These are phyloP conservation scores for Metridium senile DNA, from an alignment of 92 coral and sea anemone species.

Conservation along the genomic window DNA sequence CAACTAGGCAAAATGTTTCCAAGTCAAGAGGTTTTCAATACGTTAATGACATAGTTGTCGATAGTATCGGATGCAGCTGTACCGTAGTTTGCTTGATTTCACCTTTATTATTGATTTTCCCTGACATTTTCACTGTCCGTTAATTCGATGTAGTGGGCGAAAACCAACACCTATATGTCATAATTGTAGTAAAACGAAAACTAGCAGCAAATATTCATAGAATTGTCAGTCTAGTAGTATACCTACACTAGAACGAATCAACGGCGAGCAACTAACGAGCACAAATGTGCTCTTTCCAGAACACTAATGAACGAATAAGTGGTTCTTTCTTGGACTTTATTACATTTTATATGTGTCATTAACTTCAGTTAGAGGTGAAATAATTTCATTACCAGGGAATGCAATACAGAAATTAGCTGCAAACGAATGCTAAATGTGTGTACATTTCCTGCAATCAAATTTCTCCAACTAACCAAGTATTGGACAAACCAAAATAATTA, in stretches of 20 bases:
- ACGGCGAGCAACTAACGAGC: neutral
- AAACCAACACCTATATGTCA: conserved; percentile 1
- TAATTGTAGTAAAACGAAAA: neutral
- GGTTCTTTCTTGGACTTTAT: neutral
- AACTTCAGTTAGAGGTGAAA: neutral
- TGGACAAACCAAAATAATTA: neutral
- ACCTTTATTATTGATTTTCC: conserved; percentile 4
- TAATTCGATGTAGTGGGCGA: conserved; percentile 16
- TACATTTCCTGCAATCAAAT: conserved; percentile 7
- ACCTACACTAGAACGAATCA: neutral
- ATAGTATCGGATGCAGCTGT: conserved; percentile 5
- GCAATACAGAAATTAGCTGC: neutral
- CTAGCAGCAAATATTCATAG: no score
- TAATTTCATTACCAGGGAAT: neutral
- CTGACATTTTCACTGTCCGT: neutral
- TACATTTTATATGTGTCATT: conserved; percentile 9
- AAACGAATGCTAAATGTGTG: neutral
- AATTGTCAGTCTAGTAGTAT: no score
- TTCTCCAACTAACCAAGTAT: neutral
- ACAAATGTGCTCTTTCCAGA: neutral
- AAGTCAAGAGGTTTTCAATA: neutral
- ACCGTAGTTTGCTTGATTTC: neutral
- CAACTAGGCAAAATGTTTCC: neutral
- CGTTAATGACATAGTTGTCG: neutral
- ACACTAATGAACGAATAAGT: neutral